Evolutionary conservation across 2,888 invertebrate genomes (phyloP).

Genomic region (Pristionchus entomophagus): DNA sequence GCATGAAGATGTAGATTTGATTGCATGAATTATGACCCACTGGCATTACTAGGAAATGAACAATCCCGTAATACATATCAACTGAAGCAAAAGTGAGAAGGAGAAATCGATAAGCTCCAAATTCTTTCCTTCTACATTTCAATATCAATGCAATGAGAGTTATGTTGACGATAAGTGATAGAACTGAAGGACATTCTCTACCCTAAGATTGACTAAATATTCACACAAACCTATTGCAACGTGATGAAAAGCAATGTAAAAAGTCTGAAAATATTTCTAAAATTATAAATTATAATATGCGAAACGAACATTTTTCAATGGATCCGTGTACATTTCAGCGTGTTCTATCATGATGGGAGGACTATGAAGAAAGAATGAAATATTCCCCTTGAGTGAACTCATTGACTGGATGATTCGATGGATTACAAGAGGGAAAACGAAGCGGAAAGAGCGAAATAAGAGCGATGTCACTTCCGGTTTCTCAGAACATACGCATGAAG

Average conservation of each 20-base stretch:
- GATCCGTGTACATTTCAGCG: not conserved
- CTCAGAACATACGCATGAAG: no score
- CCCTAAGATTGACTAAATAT: no score
- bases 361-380: not conserved
- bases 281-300: not conserved
- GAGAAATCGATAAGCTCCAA: slow-evolving; percentile 12
- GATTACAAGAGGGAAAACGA: no score
- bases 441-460: no score
- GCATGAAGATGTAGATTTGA: not conserved
- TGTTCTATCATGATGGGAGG: not conserved
- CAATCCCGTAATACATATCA: slow-evolving; percentile 33
- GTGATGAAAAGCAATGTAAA: not conserved
- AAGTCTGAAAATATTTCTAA: not conserved
- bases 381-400: slow-evolving; percentile 3
- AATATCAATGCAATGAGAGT: not conserved
- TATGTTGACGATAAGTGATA: not conserved
- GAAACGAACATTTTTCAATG: not conserved
- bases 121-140: not conserved
- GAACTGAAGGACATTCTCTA: not conserved
- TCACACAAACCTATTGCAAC: not conserved
- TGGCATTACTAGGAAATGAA: slow-evolving; percentile 38
- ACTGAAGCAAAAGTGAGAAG: slow-evolving; percentile 40
- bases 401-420: not conserved
- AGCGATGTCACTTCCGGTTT: no score
- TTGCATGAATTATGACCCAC: not conserved